Conservation (phyloP, 2,888 invertebrate genomes). For the Scaptodrosophila latifasciaeformis region DNA sequence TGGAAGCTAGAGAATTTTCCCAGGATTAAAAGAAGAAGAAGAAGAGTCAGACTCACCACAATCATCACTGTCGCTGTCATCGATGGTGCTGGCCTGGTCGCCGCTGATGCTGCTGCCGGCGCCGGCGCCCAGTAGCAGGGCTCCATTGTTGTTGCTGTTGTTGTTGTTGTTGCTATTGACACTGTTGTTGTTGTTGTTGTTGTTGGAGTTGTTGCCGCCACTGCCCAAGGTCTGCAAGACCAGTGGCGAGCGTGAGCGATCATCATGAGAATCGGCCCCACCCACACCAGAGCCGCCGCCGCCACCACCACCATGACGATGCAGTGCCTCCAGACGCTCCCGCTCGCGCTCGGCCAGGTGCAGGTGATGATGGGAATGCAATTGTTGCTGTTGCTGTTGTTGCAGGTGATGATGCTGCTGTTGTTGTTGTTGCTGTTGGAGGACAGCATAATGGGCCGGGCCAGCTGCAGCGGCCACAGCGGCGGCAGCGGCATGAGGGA, state of each 20-base stretch:
- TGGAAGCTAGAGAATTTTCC: no score
- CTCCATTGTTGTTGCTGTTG: conserved; percentile 36
- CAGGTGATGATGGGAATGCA: conserved; percentile 61
- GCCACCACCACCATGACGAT: conserved; percentile 45
- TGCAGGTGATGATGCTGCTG: conserved; percentile 49
- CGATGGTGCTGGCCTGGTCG: conserved; percentile 72
- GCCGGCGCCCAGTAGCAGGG: conserved; percentile 48
- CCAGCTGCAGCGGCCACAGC: conserved; percentile 14
- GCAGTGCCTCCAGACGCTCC: conserved; percentile 50
- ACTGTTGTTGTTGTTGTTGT: conserved; percentile 36
- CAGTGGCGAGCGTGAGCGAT: conserved; percentile 74
- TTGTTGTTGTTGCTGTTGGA: conserved; percentile 43
- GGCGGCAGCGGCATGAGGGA: conserved; percentile 26
- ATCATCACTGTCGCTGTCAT: conserved; percentile 75
- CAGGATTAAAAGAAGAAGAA: no score
- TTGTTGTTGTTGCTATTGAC: conserved; percentile 29
- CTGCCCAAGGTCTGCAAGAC: conserved; percentile 43
- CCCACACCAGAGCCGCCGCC: conserved; percentile 16
- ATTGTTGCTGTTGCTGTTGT: conserved; percentile 49
- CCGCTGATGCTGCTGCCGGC: conserved; percentile 72
- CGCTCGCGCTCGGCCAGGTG: conserved; percentile 54
- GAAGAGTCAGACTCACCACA: conserved; percentile 68
- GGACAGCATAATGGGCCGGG: conserved; percentile 52
- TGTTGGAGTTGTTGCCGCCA: conserved; percentile 22
- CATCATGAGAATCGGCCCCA: conserved; percentile 59